These are phyloP conservation scores for Takifugu rubripes DNA, from an alignment of 2,797 vertebrate genomes.

Conservation along the genomic window DNA sequence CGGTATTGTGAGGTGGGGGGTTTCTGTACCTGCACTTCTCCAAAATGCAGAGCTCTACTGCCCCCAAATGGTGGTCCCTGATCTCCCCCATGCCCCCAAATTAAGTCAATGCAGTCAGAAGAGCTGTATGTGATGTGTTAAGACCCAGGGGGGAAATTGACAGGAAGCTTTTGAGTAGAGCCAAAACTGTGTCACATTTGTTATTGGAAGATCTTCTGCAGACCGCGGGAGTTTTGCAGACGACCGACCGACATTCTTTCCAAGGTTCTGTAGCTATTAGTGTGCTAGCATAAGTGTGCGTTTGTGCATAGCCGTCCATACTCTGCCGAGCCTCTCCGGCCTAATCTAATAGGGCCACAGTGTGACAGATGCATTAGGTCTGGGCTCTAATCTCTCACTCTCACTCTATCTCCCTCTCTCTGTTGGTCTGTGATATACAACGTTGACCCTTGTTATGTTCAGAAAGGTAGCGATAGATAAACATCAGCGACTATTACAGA, in stretches of 20 bases:
- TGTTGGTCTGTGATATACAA: constrained; percentile 60
- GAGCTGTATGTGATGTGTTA: constrained; percentile 19
- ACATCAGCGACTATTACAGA: constrained; percentile 26
- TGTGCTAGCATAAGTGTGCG: constrained; percentile 23
- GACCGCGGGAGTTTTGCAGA: constrained; percentile 34
- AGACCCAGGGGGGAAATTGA: constrained; percentile 25
- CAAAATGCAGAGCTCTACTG: constrained; percentile 57
- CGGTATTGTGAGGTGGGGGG: constrained; percentile 17
- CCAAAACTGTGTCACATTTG: constrained; percentile 5
- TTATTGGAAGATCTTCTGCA: constrained; percentile 41
- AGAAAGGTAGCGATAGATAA: constrained; percentile 48
- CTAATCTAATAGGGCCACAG: constrained; percentile 78
- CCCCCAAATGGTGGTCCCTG: constrained; percentile 61
- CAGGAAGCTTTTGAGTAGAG: constrained; percentile 29
- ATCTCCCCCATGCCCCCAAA: constrained; percentile 24
- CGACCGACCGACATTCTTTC: constrained; percentile 42
- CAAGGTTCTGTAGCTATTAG: constrained; percentile 25
- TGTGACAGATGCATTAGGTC: constrained; percentile 78
- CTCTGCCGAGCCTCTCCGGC: constrained; percentile 64
- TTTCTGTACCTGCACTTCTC: constrained; percentile 39
- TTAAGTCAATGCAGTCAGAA: constrained; percentile 23
- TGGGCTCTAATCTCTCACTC: constrained; percentile 69
- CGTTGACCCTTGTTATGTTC: constrained; percentile 51
- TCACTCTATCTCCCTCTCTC: constrained; percentile 38
- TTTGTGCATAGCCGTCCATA: constrained; percentile 45